Conservation (phyloP, 2,797 vertebrate genomes). For the Hyperoplus lanceolatus region DNA sequence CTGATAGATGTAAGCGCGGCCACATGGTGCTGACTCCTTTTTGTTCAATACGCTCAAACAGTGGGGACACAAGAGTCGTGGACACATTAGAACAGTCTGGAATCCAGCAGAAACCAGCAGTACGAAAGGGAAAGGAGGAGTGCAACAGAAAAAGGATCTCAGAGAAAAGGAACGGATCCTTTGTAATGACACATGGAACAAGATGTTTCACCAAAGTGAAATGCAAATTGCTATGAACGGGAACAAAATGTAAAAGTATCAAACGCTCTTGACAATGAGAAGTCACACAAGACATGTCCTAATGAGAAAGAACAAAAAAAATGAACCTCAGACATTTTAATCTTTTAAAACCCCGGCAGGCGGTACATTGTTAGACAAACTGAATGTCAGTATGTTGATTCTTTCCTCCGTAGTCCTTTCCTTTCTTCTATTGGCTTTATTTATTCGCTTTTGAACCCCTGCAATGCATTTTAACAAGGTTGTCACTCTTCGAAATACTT, state of each 20-base stretch:
- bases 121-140: conserved; percentile 29
- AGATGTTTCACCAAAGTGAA: conserved; percentile 80
- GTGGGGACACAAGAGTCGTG: conserved; percentile 24
- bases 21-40: conserved; percentile 26
- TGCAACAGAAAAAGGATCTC: conserved; percentile 38
- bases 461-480: conserved; percentile 80
- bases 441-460: conserved; percentile 72
- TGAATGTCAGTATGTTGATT: conserved; percentile 77
- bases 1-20: conserved; percentile 39
- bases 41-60: conserved; percentile 35
- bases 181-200: conserved; percentile 81
- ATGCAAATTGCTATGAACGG: conserved; percentile 81
- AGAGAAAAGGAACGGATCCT: conserved; percentile 55
- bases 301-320: conserved; percentile 82
- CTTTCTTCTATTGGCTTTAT: conserved; percentile 69
- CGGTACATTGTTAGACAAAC: conserved; percentile 85
- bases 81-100: conserved; percentile 44
- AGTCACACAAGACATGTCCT: conserved; percentile 81
- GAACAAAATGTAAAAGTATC: conserved; percentile 81
- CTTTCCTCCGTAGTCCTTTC: conserved; percentile 50
- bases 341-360: conserved; percentile 84
- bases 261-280: conserved; percentile 81
- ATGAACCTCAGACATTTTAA: conserved; percentile 80
- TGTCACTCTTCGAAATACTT: conserved; percentile 77
- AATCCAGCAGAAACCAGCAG: conserved; percentile 38